phyloP scores from a whole-genome alignment of 1,140 invertebrate genomes.

The Drosophila navojoa region DNA sequence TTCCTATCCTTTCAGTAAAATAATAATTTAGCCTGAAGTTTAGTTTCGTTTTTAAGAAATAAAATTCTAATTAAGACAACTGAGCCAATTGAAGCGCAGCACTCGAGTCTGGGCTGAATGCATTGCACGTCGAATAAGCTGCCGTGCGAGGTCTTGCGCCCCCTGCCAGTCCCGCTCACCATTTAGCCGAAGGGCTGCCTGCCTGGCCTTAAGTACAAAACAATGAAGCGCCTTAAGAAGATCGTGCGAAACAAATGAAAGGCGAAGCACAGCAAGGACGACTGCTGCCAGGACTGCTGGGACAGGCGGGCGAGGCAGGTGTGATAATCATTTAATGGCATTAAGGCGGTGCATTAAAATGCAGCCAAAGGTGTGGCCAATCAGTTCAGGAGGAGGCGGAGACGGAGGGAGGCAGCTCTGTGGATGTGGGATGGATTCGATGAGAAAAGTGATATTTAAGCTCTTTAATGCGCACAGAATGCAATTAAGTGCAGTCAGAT shows the following conservation, averaged over 20 bases:
- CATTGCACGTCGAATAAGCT: conserved; percentile 11
- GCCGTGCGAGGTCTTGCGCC: neutral
- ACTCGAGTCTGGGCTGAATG: neutral
- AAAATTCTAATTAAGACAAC: neutral
- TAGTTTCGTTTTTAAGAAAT: neutral
- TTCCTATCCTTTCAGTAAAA: no score
- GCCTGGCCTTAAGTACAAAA: conserved; percentile 26
- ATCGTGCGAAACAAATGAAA: conserved; percentile 54
- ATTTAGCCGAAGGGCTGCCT: neutral
- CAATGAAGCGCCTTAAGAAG: conserved; percentile 54
- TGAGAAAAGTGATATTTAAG: conserved; percentile 53
- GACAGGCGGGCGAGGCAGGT: conserved; percentile 42
- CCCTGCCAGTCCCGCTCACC: neutral
- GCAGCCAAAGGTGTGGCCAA: conserved; percentile 54
- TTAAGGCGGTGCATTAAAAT: conserved; percentile 67
- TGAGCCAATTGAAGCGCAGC: conserved; percentile 11
- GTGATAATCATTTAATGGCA: conserved; percentile 75
- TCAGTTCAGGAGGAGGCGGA: neutral
- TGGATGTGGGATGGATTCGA: conserved; percentile 12
- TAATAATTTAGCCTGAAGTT: neutral
- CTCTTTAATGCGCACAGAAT: conserved; percentile 64
- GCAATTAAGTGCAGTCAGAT: conserved; percentile 42
- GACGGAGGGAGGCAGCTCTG: neutral
- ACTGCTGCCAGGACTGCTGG: neutral
- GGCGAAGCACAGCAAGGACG: conserved; percentile 24